Base-by-base conservation (phyloP, 2,888 invertebrate genomes). In the Rapana venosa region DNA sequence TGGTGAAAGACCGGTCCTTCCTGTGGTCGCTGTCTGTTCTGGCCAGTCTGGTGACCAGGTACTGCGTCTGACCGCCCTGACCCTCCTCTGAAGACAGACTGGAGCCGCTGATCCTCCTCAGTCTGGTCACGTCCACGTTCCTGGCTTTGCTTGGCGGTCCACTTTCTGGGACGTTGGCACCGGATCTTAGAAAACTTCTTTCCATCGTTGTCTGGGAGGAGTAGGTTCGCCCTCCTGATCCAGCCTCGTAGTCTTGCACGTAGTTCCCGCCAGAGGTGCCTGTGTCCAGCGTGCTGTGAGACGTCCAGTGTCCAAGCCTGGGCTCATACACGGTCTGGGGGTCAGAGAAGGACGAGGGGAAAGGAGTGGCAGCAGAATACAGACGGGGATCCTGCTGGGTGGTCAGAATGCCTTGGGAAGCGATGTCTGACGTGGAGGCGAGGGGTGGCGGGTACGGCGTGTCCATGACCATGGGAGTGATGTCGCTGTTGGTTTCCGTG, bases 401-500 rank as follows among this genome's bases (percentile, higher is more conserved):
- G 79, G 32, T 79, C 79, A 79, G 66, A 26, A 66, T 66, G 66
- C 20, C 17, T 13, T 66, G 66, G 13, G 66, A 17, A 66, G 66
- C 17, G 1, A 66, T 17, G 66, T 66, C 26, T 6, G 66, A 13
- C 20, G 2, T 66, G 66, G 26, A 66, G 13, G 66, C 66, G 2
- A 26, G 47, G 22, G 8, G 47, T 11, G 32, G 22, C 6, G 86
- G 6, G 35, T 30, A 32, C 32, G 56, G 30, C 58, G 30, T n/a
- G 79, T 87, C 77, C 0, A 88, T 30, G 1, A 89, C 70, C 36
- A 90, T 90, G 0, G 90, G 90, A 5, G 26, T 74, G 47, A 85
- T 90, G 89, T 91, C 91, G 5, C 32, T 47, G 66, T 47, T 87
- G 15, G 81, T n/a, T 30, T 66, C 87, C 13, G 74, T 77, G 84